Percentiles rank a stretch among this genome's conserved stretches.
These are phyloP conservation scores for sheep (Ovis aries) DNA, from an alignment of 2,113 vertebrate species.

Conservation along the genomic window ARS-UI_Ramb_v3.0 NC_056058.1:106870501-106871000, in stretches of 20 bases:
- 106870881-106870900: background rate
- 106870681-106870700: background rate
- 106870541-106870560: background rate
- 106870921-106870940: background rate
- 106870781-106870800: background rate
- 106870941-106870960: background rate
- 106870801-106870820: background rate
- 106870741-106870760: background rate
- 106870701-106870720: background rate
- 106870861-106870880: rapidly evolving
- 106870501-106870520: background rate
- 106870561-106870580: conserved; percentile 27
- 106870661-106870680: background rate
- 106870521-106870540: background rate
- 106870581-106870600: conserved; percentile 35
- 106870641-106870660: background rate
- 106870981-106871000: background rate
- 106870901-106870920: background rate
- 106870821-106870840: background rate
- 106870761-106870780: background rate
- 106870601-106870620: conserved; percentile 28
- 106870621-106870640: conserved; percentile 20
- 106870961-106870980: background rate
- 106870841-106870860: background rate
- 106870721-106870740: background rate